phyloP scores from a whole-genome alignment of 2,113 vertebrate species.

The Hipposideros armiger region DNA sequence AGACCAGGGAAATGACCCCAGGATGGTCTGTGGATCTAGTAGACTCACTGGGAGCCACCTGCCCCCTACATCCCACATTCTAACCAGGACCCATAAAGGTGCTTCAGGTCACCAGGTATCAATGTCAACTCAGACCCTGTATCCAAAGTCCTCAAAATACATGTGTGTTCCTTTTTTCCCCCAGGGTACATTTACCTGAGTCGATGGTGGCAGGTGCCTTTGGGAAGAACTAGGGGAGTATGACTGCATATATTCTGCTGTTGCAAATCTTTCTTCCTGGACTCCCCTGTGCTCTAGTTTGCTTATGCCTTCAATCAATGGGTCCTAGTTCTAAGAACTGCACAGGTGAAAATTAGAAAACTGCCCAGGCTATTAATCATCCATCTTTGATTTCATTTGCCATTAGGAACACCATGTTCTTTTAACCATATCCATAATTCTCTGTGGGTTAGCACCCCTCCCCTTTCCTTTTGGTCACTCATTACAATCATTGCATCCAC shows the following conservation, averaged over 20 bases:
- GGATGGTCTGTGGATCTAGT: neutral
- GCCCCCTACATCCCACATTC: neutral
- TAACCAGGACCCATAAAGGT: neutral
- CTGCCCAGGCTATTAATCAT: neutral
- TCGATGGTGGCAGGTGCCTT: neutral
- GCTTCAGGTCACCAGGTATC: neutral
- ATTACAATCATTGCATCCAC: neutral
- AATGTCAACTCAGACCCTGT: neutral
- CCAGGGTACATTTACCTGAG: neutral
- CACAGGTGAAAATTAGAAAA: neutral
- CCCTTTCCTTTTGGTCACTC: neutral
- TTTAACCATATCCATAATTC: neutral
- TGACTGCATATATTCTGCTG: neutral
- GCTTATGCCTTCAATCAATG: neutral
- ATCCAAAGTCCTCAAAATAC: constrained; percentile 4
- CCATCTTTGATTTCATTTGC: neutral
- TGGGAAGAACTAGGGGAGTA: neutral
- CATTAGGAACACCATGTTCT: neutral
- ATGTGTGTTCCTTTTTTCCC: neutral
- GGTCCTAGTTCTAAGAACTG: neutral
- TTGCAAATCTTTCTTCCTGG: neutral
- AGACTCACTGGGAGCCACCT: neutral
- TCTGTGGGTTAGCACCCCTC: neutral
- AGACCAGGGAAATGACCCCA: neutral
- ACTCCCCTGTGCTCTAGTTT: too few relatives aligned